A percentile compares a stretch with the other conserved stretches of the same genome.
These are phyloP conservation scores for Solenopsis invicta DNA, from an alignment of 1,140 invertebrate genomes.

Conservation along the genomic window DNA sequence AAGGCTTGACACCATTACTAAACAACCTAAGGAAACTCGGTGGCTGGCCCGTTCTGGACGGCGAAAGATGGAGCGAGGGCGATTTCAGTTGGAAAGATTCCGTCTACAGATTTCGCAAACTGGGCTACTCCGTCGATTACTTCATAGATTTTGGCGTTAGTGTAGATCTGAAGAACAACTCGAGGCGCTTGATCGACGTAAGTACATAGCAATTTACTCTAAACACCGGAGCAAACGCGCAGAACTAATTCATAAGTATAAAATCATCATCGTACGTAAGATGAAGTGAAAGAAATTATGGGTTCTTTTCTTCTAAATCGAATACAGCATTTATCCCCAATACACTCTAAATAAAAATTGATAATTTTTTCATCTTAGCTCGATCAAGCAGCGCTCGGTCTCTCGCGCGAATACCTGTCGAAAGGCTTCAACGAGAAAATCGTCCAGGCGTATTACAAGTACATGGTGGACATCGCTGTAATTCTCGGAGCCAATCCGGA, in stretches of 20 bases:
- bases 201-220: conserved; percentile 81
- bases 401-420: conserved; percentile 95
- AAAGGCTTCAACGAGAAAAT: conserved; percentile 94
- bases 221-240: not conserved
- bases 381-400: conserved; percentile 96
- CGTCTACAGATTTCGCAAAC: conserved; percentile 92
- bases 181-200: conserved; percentile 94
- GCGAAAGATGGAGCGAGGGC: conserved; percentile 91
- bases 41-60: conserved; percentile 96
- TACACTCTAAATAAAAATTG: not conserved
- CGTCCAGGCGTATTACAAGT: conserved; percentile 93
- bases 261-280: not conserved
- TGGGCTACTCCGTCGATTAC: conserved; percentile 96
- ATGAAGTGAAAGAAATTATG: not conserved
- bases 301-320: no score
- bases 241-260: conserved; percentile 19
- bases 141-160: conserved; percentile 97
- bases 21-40: conserved; percentile 92
- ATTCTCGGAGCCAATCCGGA: conserved; percentile 93
- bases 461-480: conserved; percentile 95
- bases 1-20: conserved; percentile 91
- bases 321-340: not conserved
- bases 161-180: conserved; percentile 97
- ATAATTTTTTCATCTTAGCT: conserved; percentile 88
- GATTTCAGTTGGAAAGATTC: conserved; percentile 94